Evolutionary conservation across 2,888 invertebrate genomes (phyloP), one percentile per base, ranked within the genome.

Genomic region (Eucera pruinosa): DNA sequence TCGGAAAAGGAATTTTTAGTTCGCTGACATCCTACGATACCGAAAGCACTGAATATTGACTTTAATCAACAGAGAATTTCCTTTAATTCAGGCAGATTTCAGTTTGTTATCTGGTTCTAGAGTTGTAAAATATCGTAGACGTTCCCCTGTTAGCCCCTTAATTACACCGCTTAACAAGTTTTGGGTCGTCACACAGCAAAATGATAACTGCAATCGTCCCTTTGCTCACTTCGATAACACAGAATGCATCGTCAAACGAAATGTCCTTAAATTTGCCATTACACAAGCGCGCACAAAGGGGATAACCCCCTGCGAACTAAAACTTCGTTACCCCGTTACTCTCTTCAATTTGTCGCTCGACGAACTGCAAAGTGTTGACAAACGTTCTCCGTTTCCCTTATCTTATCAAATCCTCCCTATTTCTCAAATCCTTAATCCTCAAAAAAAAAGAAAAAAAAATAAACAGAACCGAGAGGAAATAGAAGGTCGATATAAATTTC

Each of bases 261-360:
- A 43, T 3, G n/a, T 47, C 61, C 30, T 47, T 27, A 30, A 60
- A 20, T 61, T 61, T 23, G 15, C 61, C 20, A 9, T 33, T 20
- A 2, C 20, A 9, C n/a, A 4, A 0, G 4, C 57, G 2, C 60
- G 23, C n/a, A 61, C 47, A 47, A 47, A 36, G 47, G 33, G 2
- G 27, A 50, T 39, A 15, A 41, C 18, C 13, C 27, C 57, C 6
- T 25, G 25, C n/a, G 0, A 30, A 27, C 30, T 9, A n/a, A 41
- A 58, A 58, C 57, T 41, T 58, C 27, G 41, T 58, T 58, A 13
- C 18, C 7, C 43, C 4, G 18, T 2, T 11, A 25, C 43, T n/a
- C n/a, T n/a, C n/a, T 27, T 15, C 43, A 41, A 41, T 64, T 64
- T 52, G 50, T 50, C 62, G 39, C 39, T 13, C 27, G 50, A 39